Evolutionary conservation across 2,888 invertebrate species (phyloP), one percentile per base, ranked within the genome.

Genomic region (Margaritifera margaritifera): DNA sequence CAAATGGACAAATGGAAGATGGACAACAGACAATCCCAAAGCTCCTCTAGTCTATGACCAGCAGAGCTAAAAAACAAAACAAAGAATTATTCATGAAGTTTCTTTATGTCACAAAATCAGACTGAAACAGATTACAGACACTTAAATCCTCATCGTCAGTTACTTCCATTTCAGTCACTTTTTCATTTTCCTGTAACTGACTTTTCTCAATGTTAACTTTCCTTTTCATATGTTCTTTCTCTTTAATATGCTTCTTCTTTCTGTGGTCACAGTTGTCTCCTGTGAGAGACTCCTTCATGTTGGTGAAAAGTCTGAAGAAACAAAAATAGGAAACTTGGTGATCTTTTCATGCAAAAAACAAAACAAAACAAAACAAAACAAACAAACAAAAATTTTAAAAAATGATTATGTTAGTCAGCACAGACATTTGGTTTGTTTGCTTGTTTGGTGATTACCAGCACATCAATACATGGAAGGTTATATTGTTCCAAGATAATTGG

Each of bases 261-360:
- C 42, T 42, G 42, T 11, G 1, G 42, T 42, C 42, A 42, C 1
- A 11, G 11, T 42, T 42, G 8, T 42, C 11, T 42, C 42, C 42
- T 11, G 42, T 42, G 42, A 62, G n/a, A 22, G 27, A 42, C 53
- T 56, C 56, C 55, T 74, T 71, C 31, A 71, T 62, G 57, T 71
- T 68, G 6, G 59, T 24, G 42, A 64, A 74, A 63, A 74, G 71
- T 55, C 74, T 74, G 42, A 42, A 42, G 42, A 42, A 42, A 11
- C 11, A 42, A 42, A 42, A 42, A 42, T 42, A 8, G 11, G 8
- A 42, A 11, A 42, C 11, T 42, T 42, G 42, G 11, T 42, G 42
- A 42, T 11, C 11, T 42, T 42, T 42, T 42, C 0, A 42, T 42
- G 62, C 11, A 59, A 65, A 52, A 56, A 66, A 57, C 59, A 20